These are phyloP conservation scores for Balaeniceps rex DNA, from an alignment of 2,113 vertebrate genomes.

Conservation along the genomic window DNA sequence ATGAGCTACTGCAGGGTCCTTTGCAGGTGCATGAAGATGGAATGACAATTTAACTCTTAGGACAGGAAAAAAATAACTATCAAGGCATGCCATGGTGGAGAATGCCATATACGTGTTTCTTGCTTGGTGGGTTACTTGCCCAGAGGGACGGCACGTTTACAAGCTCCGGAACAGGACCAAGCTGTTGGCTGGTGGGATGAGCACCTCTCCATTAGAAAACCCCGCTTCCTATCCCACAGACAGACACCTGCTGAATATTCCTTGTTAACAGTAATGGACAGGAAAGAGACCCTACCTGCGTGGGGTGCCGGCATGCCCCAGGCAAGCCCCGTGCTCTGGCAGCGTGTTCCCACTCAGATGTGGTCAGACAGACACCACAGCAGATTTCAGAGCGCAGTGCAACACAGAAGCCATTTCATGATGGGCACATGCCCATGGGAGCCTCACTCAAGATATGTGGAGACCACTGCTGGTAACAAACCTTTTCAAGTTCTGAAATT, in stretches of 20 bases:
- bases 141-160: background rate
- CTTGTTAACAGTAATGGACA: background rate
- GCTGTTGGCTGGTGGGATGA: background rate
- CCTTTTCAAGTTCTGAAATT: background rate
- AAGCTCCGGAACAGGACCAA: background rate
- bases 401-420: background rate
- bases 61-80: background rate
- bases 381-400: background rate
- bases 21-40: background rate
- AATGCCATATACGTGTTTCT: background rate
- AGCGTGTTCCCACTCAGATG: fast-evolving
- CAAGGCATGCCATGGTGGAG: background rate
- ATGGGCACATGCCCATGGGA: background rate
- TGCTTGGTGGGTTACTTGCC: background rate
- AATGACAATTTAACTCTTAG: background rate
- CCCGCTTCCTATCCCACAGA: background rate
- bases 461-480: background rate
- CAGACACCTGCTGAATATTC: background rate
- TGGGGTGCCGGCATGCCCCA: fast-evolving
- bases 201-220: background rate
- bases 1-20: background rate
- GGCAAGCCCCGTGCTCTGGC: background rate
- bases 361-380: background rate
- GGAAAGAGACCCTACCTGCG: background rate
- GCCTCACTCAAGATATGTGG: background rate